phyloP scores from a whole-genome alignment of 2,888 invertebrate genomes.

The Plebejus argus region DNA sequence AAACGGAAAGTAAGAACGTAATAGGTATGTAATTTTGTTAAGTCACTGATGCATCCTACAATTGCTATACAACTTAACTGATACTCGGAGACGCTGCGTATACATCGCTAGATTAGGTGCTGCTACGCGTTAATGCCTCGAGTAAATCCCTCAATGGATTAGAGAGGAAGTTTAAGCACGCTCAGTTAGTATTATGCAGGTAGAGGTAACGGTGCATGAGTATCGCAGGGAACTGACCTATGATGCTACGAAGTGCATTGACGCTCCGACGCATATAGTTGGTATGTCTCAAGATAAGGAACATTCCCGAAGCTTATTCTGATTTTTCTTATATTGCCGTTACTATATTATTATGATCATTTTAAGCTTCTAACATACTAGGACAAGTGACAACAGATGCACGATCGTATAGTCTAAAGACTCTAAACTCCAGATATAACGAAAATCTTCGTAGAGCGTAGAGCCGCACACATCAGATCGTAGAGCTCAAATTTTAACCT shows the following conservation, averaged over 20 bases:
- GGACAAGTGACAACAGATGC: not conserved
- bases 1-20: slow-evolving; percentile 60
- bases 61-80: slow-evolving; percentile 52
- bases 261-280: slow-evolving; percentile 73
- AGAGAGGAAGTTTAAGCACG: not conserved
- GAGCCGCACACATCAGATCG: not conserved
- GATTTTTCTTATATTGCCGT: not conserved
- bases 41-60: slow-evolving; percentile 73
- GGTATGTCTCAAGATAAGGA: slow-evolving; percentile 70
- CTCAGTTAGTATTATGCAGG: slow-evolving; percentile 37
- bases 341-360: not conserved
- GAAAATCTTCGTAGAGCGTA: not conserved
- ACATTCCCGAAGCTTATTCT: not conserved
- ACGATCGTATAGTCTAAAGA: too few species aligned
- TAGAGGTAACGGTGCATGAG: slow-evolving; percentile 76
- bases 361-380: not conserved
- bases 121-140: not conserved
- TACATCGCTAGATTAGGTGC: not conserved
- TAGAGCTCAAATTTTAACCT: not conserved
- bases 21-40: slow-evolving; percentile 65
- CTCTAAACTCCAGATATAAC: too few species aligned
- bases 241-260: slow-evolving; percentile 78
- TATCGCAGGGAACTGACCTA: slow-evolving; percentile 80
- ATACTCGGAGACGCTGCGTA: not conserved
- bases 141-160: not conserved